Base-by-base conservation (phyloP, 2,113 vertebrate species). In the Sceloporus tristichus region DNA sequence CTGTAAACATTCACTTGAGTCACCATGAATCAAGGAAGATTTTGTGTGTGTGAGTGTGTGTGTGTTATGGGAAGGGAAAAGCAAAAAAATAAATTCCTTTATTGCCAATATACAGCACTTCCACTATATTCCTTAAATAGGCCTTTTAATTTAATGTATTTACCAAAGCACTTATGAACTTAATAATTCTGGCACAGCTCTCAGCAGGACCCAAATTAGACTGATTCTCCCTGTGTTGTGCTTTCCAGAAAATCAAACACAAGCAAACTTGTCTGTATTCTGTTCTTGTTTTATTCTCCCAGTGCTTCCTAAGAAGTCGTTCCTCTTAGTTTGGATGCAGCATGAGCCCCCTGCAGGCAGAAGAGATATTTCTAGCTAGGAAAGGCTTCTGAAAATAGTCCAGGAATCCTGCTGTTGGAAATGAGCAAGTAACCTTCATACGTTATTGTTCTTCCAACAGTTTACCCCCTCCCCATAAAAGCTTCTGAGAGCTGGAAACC, bases 181-280 rank as follows among this genome's bases (percentile, higher is more conserved):
- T 77, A 77, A 40, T 62, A 76, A 71, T 86, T 79, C 65, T 77
- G 66, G 40, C 29, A 19, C 18, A 68, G 40, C 27, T 78, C 84
- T 85, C 56, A 78, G 38, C 34, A 79, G 76, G 62, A 27, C 29
- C 38, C 62, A 70, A 59, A 75, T 38, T 56, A 40, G 42, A 53
- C 29, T 38, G 23, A 34, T 54, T 25, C 34, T 48, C 11, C 62
- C 65, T 70, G 42, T 29, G 5, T 29, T 54, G 9, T 54, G 27
- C n/a, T 71, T 13, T 77, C 66, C 7, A 25, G 65, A 21, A 77
- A 29, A 79, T 56, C 16, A 79, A 34, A 66, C 48, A 27, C 42
- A 11, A 48, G 18, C 7, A 70, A 38, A 18, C n/a, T 86, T 70
- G 21, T 70, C 42, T n/a, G 27, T 40, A 29, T 84, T 18, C 74